Conservation (phyloP, 1,140 invertebrate species). For the Lasioglossum albipes region DNA sequence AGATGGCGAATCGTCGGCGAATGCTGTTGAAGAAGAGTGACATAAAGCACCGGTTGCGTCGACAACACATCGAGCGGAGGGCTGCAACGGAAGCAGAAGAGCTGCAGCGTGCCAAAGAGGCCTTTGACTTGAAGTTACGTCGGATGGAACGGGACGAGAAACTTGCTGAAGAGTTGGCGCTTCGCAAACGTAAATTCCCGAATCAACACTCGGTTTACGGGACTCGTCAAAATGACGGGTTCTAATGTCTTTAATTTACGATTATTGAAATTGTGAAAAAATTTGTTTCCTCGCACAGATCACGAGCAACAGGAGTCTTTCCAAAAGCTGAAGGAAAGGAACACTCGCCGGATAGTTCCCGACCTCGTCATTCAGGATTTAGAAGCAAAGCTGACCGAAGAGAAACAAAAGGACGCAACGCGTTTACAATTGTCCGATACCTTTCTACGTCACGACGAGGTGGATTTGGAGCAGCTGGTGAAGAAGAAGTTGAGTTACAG, state of each 20-base stretch:
- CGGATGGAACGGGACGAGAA: slow-evolving; percentile 17
- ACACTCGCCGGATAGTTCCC: not conserved
- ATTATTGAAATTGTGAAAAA: not conserved
- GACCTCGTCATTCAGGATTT: not conserved
- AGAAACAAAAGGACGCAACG: not conserved
- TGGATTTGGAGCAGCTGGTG: not conserved
- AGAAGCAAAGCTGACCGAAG: not conserved
- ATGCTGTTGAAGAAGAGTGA: slow-evolving; percentile 1
- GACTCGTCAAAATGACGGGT: too few species aligned
- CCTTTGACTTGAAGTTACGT: slow-evolving; percentile 2
- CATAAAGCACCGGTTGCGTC: slow-evolving; percentile 12
- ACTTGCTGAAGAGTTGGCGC: slow-evolving; percentile 40
- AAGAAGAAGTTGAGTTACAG: slow-evolving; percentile 23
- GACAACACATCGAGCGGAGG: slow-evolving; percentile 26
- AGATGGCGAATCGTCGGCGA: not conserved
- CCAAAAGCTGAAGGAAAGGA: slow-evolving; percentile 1
- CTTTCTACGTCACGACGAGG: not conserved
- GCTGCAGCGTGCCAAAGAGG: not conserved
- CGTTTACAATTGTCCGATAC: not conserved
- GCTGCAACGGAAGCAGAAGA: slow-evolving; percentile 7
- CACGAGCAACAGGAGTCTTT: slow-evolving; percentile 13
- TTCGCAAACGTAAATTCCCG: slow-evolving; percentile 37
- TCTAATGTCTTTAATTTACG: too few species aligned
- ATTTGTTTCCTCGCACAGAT: not conserved
- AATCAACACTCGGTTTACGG: too few species aligned